Base-by-base conservation (phyloP, 35 echinoderm and acorn worm genomes). In the Amphiura filiformis region DNA sequence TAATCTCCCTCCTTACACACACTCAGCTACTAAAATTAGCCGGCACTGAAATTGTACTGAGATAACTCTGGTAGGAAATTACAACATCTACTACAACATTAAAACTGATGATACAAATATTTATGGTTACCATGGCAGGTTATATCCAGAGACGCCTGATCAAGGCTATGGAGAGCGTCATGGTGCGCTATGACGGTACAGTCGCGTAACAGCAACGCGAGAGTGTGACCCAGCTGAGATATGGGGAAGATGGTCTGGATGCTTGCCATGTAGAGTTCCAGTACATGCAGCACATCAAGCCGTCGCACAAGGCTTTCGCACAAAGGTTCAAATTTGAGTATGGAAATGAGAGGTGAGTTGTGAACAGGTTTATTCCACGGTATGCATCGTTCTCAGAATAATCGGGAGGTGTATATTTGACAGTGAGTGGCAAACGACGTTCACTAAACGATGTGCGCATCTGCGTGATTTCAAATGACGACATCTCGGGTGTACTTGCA, bases 141-240 rank as follows among this genome's bases (percentile, higher is more conserved):
- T 99, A 99, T 56, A 99, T 99, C 82, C 96, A 99, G 90, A 90
- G 96, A 49, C 93, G 96, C 78, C 84, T 99, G 76, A 95, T 99
- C 80, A 99, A 99, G 75, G 96, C 96, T 85, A 94, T 99, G 96
- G 96, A 99, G 90, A 99, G 96, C 37, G 92, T 99, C 26, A 94
- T 94, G 92, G 90, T 95, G 18, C 91, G 93, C 36, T 99, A 99
- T 39, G 96, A 99, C 75, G 96, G 96, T 14, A 99, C 96, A 14
- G 81, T 93, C n/a, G 17, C 90, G 96, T 44, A 99, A 99, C 84
- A 99, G 96, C 88, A 99, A 99, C 76, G n/a, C n/a, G 96, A 94
- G 26, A 83, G 91, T 39, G 80, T 99, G 70, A 90, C 94, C n/a
- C 96, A 99, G 93, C 90, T 99, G 77, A 90, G 96, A 42, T 99